These are phyloP conservation scores for Caretta caretta DNA, from an alignment of 2,113 vertebrate genomes.

Conservation along the genomic window DNA sequence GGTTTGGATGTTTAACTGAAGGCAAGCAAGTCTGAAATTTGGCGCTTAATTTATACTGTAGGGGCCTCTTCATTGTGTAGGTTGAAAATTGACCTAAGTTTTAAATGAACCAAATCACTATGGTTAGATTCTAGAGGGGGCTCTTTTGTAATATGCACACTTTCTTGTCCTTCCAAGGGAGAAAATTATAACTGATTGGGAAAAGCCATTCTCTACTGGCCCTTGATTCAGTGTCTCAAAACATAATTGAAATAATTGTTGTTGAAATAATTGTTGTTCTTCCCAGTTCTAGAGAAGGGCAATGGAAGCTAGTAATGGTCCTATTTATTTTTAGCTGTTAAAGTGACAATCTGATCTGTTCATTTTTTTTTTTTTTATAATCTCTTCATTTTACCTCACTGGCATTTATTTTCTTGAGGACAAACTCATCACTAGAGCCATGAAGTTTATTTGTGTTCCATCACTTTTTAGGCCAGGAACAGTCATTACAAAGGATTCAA, in stretches of 20 bases:
- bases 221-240: not conserved
- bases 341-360: not conserved
- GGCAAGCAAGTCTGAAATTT: not conserved
- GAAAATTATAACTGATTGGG: not conserved
- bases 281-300: not conserved
- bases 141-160: not conserved
- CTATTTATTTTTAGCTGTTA: not conserved
- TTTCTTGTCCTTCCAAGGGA: not conserved
- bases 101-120: not conserved
- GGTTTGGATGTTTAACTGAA: not conserved
- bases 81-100: not conserved
- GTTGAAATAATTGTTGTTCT: not conserved
- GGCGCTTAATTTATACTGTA: not conserved
- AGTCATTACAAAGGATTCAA: slow-evolving; percentile 49
- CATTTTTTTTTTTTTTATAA: not conserved
- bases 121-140: not conserved
- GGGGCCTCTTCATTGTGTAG: not conserved
- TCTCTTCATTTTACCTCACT: not conserved
- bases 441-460: not conserved
- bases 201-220: not conserved
- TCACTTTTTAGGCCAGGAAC: not conserved
- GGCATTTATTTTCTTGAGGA: not conserved
- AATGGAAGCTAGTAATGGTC: not conserved
- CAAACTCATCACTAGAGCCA: not conserved
- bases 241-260: not conserved